Evolutionary conservation across 2,113 vertebrate genomes (phyloP), one percentile per base, ranked within the genome.

Genomic region (Bombycilla garrulus): DNA sequence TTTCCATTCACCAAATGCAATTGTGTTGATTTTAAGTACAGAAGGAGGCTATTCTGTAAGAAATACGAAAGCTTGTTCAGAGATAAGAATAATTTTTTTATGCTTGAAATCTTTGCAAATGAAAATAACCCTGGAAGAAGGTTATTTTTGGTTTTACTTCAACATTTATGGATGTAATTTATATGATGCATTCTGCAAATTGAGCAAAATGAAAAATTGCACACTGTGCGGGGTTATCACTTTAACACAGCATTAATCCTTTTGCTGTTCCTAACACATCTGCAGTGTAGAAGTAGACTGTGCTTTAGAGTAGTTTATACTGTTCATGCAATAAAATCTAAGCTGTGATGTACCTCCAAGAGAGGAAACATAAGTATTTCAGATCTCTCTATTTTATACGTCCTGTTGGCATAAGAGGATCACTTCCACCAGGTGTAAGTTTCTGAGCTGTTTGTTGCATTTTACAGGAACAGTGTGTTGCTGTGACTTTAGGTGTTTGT

Each of bases 91-190:
- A 67, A 78, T 47, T 83, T 87, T 72, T 74, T 93, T 23, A 45
- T 88, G 45, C 57, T 94, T 92, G 67, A 67, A 62, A 25, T 90
- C 17, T 78, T 81, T 72, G 56, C 57, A 86, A 82, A 45, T 88
- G 17, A 87, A 92, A 81, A 74, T 48, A 78, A 69, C n/a, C 15
- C 42, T 16, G 4, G 12, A 56, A 47, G 42, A 61, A 71, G 22
- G 4, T 14, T 8, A 26, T 2, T 15, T 33, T 47, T 8, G 36
- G 36, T 3, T 7, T 56, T 48, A 3, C 47, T 36, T 21, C 61
- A 53, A 40, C 6, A 8, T 48, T 93, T 81, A 22, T 12, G 7
- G 60, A 35, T 61, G 22, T 22, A 53, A 54, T 33, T 72, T 73
- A 36, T 60, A 45, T 19, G 42, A 58, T 66, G 17, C 38, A 28